Evolutionary conservation across 2,113 vertebrate genomes (phyloP), one percentile per base, ranked within the genome.

Genomic region (Fulmarus glacialis): DNA sequence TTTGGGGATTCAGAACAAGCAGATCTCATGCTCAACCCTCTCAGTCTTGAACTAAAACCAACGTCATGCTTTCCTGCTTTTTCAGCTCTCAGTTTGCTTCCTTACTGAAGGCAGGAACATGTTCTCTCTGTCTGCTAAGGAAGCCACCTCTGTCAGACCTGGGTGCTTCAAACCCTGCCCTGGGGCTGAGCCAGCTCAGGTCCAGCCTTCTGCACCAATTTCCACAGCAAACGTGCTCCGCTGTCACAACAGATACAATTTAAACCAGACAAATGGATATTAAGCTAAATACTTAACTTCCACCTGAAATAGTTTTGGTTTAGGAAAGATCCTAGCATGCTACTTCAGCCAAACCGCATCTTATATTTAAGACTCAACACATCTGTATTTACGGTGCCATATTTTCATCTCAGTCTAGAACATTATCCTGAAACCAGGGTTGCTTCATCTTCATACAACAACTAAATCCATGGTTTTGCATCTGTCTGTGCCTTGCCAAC

Each of bases 151-250:
- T 1, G 2, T 30, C 42, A 55, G 40, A 55, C n/a, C 63, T 11
- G 29, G 11, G 40, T 18, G 17, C n/a, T 15, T n/a, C 71, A 60
- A 47, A 47, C 19, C 47, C 29, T 34, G 29, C 15, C 66, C 56
- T 2, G 3, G 38, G 62, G 38, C 70, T 45, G 27, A 43, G 38
- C 45, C 62, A 68, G 38, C 38, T 53, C 21, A 1, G 36, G 36
- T 74, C 43, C 26, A 43, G 7, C 14, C 26, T 73, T 50, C 43
- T 30, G 43, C 43, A 59, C 9, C 15, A 3, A 12, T 16, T 36
- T 66, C 50, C 0, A 1, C 59, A 36, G 59, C n/a, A n/a, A 73
- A 56, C 48, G 14, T 1, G 2, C 16, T 56, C 42, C 0, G 4
- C 43, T 36, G 77, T 7, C 50, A 21, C 16, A 5, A 30, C 7